phyloP scores from a whole-genome alignment of 1,140 invertebrate genomes.

The Apis florea region DNA sequence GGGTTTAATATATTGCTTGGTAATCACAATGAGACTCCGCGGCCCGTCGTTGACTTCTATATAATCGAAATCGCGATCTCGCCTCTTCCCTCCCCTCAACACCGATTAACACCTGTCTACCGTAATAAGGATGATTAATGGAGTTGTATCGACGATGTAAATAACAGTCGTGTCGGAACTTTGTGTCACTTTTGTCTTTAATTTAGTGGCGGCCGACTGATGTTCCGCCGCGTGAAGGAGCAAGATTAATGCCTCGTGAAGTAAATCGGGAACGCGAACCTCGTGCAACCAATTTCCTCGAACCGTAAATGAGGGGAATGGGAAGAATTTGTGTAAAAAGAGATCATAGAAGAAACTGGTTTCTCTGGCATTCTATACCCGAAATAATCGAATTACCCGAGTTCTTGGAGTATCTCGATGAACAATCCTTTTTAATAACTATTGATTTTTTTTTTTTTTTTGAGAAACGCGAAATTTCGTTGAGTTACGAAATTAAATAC shows the following conservation, averaged over 20 bases:
- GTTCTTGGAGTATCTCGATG: too few species aligned
- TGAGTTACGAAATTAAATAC: too few species aligned
- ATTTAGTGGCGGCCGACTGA: not conserved
- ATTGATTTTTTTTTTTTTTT: too few species aligned
- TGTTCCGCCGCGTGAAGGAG: not conserved
- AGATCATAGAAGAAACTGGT: too few species aligned
- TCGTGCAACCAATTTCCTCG: not conserved
- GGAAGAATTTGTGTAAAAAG: too few species aligned
- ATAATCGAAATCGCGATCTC: not conserved
- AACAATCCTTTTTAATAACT: too few species aligned
- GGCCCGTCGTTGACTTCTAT: not conserved
- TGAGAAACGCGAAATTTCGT: not conserved
- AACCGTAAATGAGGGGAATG: not conserved
- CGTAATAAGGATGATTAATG: conserved; percentile 9
- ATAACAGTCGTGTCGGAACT: not conserved
- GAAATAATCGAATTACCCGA: too few species aligned
- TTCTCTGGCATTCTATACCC: too few species aligned
- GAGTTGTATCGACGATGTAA: not conserved
- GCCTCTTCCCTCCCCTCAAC: too few species aligned
- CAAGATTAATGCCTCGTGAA: not conserved
- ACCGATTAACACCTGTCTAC: conserved; percentile 9
- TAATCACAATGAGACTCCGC: not conserved
- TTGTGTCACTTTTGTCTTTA: conserved; percentile 10
- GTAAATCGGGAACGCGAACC: not conserved
- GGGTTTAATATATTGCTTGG: not conserved